These are phyloP conservation scores for Nasonia giraulti DNA, from an alignment of 1,140 invertebrate genomes.

Conservation along the genomic window DNA sequence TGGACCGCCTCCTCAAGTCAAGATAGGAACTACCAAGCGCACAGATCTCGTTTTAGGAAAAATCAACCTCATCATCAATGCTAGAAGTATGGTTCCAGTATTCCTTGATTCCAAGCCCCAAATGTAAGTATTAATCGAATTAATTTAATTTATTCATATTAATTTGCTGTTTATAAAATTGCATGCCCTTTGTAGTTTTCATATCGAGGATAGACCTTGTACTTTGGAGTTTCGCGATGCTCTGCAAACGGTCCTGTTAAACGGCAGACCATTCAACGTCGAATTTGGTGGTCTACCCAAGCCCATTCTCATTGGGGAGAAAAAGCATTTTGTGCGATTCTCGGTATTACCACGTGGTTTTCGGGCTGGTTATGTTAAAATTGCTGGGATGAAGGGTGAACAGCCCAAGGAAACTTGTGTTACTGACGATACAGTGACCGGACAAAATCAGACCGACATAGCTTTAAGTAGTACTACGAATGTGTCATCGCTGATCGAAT, in stretches of 20 bases:
- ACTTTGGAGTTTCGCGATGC: conserved; percentile 87
- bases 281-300: conserved; percentile 95
- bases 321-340: conserved; percentile 89
- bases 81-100: conserved; percentile 84
- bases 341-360: conserved; percentile 85
- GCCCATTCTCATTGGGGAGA: conserved; percentile 85
- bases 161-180: neutral
- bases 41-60: conserved; percentile 87
- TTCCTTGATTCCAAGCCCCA: conserved; percentile 92
- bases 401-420: conserved; percentile 60
- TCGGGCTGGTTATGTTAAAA: conserved; percentile 80
- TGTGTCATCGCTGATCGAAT: conserved; percentile 56
- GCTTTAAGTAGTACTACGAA: conserved; percentile 33
- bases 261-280: conserved; percentile 87
- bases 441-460: conserved; percentile 15
- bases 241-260: conserved; percentile 85
- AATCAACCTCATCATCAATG: conserved; percentile 89
- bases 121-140: conserved; percentile 68
- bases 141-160: conserved; percentile 26
- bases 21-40: conserved; percentile 81
- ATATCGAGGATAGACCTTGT: conserved; percentile 83
- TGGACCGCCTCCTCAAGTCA: conserved; percentile 90
- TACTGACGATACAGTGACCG: conserved; percentile 46
- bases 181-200: conserved; percentile 73
- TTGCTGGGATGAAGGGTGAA: conserved; percentile 81